phyloP scores from a whole-genome alignment of 2,888 invertebrate genomes.

The Cantharis flavilabris region DNA sequence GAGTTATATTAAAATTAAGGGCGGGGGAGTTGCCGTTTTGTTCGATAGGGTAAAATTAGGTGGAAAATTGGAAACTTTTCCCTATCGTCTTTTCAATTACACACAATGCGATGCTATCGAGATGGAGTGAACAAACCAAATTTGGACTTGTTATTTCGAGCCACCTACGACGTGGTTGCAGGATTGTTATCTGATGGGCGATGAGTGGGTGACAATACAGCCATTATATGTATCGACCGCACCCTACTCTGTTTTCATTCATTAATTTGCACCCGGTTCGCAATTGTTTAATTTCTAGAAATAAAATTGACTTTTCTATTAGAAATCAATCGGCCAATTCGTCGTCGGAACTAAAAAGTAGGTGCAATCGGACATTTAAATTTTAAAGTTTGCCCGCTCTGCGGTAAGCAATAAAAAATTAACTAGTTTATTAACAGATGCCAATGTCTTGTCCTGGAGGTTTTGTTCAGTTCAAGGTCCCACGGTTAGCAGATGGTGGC shows the following conservation, averaged over 20 bases:
- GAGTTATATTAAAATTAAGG: not conserved
- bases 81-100: not conserved
- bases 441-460: constrained; percentile 30
- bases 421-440: constrained; percentile 12
- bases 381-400: not conserved
- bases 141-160: constrained; percentile 31
- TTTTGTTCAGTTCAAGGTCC: constrained; percentile 33
- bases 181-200: constrained; percentile 13
- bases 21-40: not conserved
- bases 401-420: not conserved
- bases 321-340: not conserved
- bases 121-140: constrained; percentile 22
- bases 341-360: constrained; percentile 12
- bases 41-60: not conserved
- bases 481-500: constrained; percentile 34
- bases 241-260: constrained; percentile 14
- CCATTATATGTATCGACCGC: constrained; percentile 16
- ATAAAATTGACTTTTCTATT: not conserved
- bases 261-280: constrained; percentile 12
- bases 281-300: not conserved
- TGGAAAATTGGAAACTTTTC: not conserved
- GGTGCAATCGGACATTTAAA: not conserved
- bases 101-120: not conserved
- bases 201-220: constrained; percentile 17
- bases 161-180: constrained; percentile 19